phyloP scores from a whole-genome alignment of 2,113 vertebrate species.

The Silurus glanis region DNA sequence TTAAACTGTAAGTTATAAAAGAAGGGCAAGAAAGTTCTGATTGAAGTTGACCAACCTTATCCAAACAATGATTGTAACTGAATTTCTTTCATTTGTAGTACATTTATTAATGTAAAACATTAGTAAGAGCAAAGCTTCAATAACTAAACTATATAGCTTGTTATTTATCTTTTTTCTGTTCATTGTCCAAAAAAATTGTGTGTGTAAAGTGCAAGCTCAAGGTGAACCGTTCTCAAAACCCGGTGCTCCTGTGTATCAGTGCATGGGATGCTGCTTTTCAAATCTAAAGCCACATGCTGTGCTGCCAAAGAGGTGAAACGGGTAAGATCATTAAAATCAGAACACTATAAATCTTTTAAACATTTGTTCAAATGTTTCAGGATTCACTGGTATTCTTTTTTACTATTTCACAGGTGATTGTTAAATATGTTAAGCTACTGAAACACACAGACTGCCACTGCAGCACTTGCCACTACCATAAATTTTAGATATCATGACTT shows the following conservation, averaged over 20 bases:
- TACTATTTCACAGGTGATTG: conserved; percentile 71
- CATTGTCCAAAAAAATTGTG: conserved; percentile 50
- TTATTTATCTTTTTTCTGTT: neutral
- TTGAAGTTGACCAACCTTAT: conserved; percentile 82
- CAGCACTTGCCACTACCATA: conserved; percentile 93
- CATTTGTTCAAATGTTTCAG: neutral
- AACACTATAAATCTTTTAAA: neutral
- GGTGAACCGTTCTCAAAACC: conserved; percentile 80
- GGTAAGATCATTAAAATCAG: conserved; percentile 64
- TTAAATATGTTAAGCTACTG: conserved; percentile 76
- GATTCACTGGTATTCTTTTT: conserved; percentile 1
- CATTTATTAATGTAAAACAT: neutral
- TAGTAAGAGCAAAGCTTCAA: neutral
- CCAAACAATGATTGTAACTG: conserved; percentile 83
- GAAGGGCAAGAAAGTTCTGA: conserved; percentile 59
- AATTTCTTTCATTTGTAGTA: neutral
- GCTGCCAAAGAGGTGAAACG: conserved; percentile 84
- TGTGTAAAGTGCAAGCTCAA: conserved; percentile 87
- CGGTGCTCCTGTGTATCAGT: conserved; percentile 84
- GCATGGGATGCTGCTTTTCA: conserved; percentile 96
- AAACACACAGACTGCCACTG: conserved; percentile 96
- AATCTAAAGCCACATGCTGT: conserved; percentile 93
- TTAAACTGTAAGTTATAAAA: too few relatives aligned
- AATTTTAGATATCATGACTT: conserved; percentile 68
- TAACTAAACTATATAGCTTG: neutral